Base-by-base conservation (phyloP, 2,797 vertebrate genomes). In the Muscicapa striata region DNA sequence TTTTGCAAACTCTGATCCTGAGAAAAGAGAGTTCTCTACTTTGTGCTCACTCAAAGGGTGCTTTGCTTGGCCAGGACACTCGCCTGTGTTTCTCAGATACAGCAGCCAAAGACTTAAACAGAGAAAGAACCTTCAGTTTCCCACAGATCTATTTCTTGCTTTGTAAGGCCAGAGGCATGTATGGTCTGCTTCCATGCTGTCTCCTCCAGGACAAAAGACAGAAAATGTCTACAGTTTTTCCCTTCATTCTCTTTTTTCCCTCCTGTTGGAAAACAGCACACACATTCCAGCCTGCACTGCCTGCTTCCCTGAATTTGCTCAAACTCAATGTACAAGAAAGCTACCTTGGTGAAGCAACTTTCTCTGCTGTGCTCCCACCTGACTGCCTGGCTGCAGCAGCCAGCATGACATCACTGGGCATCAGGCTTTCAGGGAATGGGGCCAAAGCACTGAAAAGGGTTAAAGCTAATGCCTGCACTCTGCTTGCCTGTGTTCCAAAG, bases 401-500 rank as follows among this genome's bases (percentile, higher is more conserved):
- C 79, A 46, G 41, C 54, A 12, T 13, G 34, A 45, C 62, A 61
- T 49, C 68, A 46, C 13, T n/a, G 49, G 40, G 68, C 72, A 89
- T 6, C 58, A 46, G 73, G 54, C 54, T 81, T 62, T 18, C 43
- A 81, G 34, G 58, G 75, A 85, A 67, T 15, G 0, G 0, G 5
- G 38, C 87, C 89, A 89, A 75, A 85, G 66, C 32, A 34, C 55
- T 72, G 58, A 62, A 84, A 96, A 94, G 91, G 95, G 89, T 94
- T 95, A 93, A 96, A 90, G n/a, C 66, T 62, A 83, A 32, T 30
- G 57, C 88, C 75, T 87, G 62, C 34, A 22, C 83, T 94, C 61
- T 46, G 78, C 79, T 51, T 10, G 90, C 63, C 73, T 3, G 12
- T 54, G 63, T 27, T 70, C 48, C 80, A 26, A 72, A 77, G 77